A percentile compares a stretch with the other conserved stretches of the same genome.
These are phyloP conservation scores for Listrodromus nycthemerus DNA, from an alignment of 2,888 invertebrate genomes.

Conservation along the genomic window DNA sequence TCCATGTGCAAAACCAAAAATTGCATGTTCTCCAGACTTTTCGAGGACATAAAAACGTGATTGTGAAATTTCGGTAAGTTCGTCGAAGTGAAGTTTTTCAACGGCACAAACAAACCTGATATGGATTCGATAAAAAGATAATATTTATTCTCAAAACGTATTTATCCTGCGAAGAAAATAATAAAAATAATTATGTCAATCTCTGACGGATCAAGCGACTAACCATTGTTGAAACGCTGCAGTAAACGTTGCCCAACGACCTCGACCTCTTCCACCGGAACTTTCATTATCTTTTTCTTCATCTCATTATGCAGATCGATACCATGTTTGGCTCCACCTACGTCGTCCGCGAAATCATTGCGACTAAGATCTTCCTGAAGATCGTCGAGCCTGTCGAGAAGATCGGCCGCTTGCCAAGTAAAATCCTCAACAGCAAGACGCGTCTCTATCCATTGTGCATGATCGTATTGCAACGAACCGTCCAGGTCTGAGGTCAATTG, in stretches of 20 bases:
- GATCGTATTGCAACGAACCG: slow-evolving; percentile 97
- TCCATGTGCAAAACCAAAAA: neutral
- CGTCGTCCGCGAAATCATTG: slow-evolving; percentile 97
- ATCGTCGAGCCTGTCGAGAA: slow-evolving; percentile 96
- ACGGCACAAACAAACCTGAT: neutral
- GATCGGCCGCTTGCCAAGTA: slow-evolving; percentile 97
- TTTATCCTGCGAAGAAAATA: slow-evolving; percentile 4
- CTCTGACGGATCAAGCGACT: slow-evolving; percentile 16
- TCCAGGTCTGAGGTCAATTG: slow-evolving; percentile 98
- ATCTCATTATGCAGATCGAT: slow-evolving; percentile 97
- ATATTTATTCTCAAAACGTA: neutral
- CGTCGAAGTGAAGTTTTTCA: neutral
- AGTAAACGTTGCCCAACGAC: slow-evolving; percentile 92
- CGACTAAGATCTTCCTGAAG: slow-evolving; percentile 96
- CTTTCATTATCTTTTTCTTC: slow-evolving; percentile 96
- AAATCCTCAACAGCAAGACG: slow-evolving; percentile 97
- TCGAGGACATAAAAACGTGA: no score
- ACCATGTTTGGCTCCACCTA: slow-evolving; percentile 95
- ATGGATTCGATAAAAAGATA: neutral
- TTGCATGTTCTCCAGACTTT: neutral
- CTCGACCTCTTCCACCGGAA: slow-evolving; percentile 97
- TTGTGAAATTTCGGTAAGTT: neutral
- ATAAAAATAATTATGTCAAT: neutral
- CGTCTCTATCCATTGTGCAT: slow-evolving; percentile 98
- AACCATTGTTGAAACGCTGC: slow-evolving; percentile 86